Base-by-base conservation (phyloP, 2,888 invertebrate genomes). In the Tenthredo notha region DNA sequence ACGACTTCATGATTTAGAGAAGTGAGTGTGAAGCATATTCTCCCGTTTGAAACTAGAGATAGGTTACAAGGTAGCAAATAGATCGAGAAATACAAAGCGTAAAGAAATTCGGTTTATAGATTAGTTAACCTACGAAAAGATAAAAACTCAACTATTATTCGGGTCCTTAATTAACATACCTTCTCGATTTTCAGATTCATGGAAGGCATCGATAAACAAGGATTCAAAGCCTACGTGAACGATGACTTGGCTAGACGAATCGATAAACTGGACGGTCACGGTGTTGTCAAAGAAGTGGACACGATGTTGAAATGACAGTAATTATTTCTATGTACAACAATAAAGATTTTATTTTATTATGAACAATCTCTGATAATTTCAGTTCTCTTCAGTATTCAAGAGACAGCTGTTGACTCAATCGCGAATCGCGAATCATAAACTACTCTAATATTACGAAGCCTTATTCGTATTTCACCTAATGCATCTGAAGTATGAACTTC, bases 231-330 rank as follows among this genome's bases (percentile, higher is more conserved):
- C 0, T 86, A 85, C n/a, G 74, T 87, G 12, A 86, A 86, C 9
- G 85, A 86, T 54, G 88, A 88, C 85, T 75, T 87, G 37, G 86
- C 85, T 33, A 86, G 67, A 50, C 85, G 87, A n/a, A 72, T 88
- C 78, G 85, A 87, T 74, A 85, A 74, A 84, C 84, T 88, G 54
- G 78, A 75, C 58, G 84, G 77, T 21, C 75, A 84, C 43, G 84
- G 33, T 15, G 82, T 67, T 5, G n/a, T 47, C 25, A 25, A 67
- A n/a, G 82, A 83, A 47, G 47, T 67, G n/a, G 67, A 83, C 21
- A 43, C 40, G n/a, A 67, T 67, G 67, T 67, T 83, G 18, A 83
- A 83, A 67, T 83, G 29, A 67, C 12, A 54, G 54, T 54, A n/a
- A 50, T 50, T 47, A 12, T 9, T 43, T 21, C 12, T 25, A 61